Percentiles rank a stretch among this genome's conserved stretches.
Conservation (phyloP, 2,888 invertebrate genomes). For the Gasteruption jaculator region DNA sequence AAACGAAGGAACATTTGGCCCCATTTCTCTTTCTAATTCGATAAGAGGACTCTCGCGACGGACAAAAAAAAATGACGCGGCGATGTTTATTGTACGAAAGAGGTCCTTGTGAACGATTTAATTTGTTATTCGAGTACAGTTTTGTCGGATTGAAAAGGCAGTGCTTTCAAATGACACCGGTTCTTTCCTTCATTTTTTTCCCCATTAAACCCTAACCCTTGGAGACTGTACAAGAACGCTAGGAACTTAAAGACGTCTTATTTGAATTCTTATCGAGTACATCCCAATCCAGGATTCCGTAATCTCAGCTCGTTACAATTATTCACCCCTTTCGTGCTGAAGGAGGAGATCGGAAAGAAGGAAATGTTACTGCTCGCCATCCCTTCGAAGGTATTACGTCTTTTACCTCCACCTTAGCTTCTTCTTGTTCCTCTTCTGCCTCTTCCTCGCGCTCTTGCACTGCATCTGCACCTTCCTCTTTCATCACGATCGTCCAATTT, state of each 20-base stretch:
- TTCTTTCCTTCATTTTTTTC: conserved; percentile 15
- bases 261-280: conserved; percentile 36
- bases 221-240: not conserved
- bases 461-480: not conserved
- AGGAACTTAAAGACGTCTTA: conserved; percentile 11
- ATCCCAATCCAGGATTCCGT: conserved; percentile 19
- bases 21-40: no score
- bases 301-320: conserved; percentile 43
- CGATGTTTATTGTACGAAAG: no score
- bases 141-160: conserved; percentile 24
- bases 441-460: conserved; percentile 13
- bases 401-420: conserved; percentile 6
- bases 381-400: no score
- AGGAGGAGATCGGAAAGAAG: conserved; percentile 21
- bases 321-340: conserved; percentile 35
- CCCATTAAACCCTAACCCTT: no score
- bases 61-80: no score
- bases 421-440: conserved; percentile 10
- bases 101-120: no score
- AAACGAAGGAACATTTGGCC: no score
- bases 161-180: conserved; percentile 16
- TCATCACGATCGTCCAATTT: conserved; percentile 32
- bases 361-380: no score
- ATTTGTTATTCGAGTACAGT: no score
- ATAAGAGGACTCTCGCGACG: no score